Evolutionary conservation across 2,113 vertebrate genomes (phyloP), one percentile per base, ranked within the genome.

Genomic region (Craseonycteris thonglongyai): DNA sequence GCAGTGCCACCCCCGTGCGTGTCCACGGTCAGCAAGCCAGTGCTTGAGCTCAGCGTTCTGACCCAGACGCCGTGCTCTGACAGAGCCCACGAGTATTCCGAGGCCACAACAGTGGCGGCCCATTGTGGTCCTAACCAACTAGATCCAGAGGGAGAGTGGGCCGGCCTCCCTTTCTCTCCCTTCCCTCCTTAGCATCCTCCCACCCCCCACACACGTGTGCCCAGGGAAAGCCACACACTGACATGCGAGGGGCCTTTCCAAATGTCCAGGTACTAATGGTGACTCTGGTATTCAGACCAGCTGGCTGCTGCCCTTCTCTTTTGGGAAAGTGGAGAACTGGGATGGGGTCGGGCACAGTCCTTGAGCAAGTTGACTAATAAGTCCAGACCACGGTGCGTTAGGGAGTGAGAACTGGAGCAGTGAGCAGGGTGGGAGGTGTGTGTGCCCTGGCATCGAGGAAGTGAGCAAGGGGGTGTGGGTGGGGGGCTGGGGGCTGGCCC

Each of bases 381-480:
- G 49, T 95, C 74, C 74, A 95, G 91, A 42, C 87, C 68, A 9
- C 33, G 42, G 22, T 86, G 85, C 92, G 51, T 58, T 30, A 21
- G 40, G 49, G 93, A 95, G 61, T 0, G 1, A 93, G 88, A 76
- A 30, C 2, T 61, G 30, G 28, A 26, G 26, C 12, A 94, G 86
- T 83, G 93, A 95, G 75, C 95, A 56, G 71, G 94, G 93, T 85
- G 96, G 95, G 97, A 92, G 82, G 66, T 92, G 7, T 26, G n/a
- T 93, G 91, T 11, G 76, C 92, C 95, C 59, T 72, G 96, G 97
- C 96, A 92, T 45, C 1, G 94, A 96, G 5, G 21, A 88, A 93
- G 96, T 85, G 94, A 97, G 94, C 93, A 68, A 88, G 93, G 94
- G 97, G 96, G 90, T 86, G 96, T 78, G 96, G 86, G 97, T 97